These are phyloP conservation scores for Sciurus vulgaris DNA, from an alignment of 2,797 vertebrate genomes.

Conservation along the genomic window DNA sequence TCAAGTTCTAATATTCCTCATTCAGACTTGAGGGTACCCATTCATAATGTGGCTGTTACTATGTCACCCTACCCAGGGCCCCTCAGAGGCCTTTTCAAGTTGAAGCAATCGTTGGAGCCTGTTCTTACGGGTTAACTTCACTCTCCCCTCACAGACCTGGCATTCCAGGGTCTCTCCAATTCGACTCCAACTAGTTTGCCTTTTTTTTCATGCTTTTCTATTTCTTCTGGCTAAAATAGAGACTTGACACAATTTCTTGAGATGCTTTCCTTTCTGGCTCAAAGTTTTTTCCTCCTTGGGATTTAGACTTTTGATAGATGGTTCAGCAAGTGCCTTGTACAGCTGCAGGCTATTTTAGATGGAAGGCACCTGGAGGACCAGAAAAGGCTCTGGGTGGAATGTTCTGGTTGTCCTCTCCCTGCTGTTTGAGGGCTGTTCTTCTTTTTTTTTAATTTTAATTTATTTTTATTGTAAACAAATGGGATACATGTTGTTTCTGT, in stretches of 20 bases:
- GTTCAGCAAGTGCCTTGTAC: not conserved
- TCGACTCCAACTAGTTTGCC: not conserved
- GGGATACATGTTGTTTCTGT: too few species aligned
- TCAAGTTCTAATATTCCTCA: not conserved
- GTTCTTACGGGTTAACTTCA: not conserved
- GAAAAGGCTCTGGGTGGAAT: not conserved
- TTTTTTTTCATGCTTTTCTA: not conserved
- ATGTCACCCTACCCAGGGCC: not conserved
- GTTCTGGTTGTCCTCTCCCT: not conserved
- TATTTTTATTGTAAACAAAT: too few species aligned
- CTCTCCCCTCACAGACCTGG: conserved; percentile 45
- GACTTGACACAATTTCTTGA: not conserved
- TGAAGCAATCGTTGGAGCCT: not conserved
- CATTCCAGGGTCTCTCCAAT: not conserved
- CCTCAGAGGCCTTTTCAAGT: conserved; percentile 46
- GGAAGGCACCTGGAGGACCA: not conserved
- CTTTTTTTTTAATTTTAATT: not conserved
- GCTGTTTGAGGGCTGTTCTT: not conserved
- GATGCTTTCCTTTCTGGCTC: conserved; percentile 2
- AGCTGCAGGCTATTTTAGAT: not conserved
- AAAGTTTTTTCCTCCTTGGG: not conserved
- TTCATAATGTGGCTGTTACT: conserved; percentile 6
- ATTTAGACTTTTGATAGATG: not conserved
- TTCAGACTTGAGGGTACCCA: not conserved
- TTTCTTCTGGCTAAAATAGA: conserved; percentile 24